Percentiles rank a stretch among this genome's conserved stretches.
Evolutionary conservation across 2,888 invertebrate species (phyloP).

Genomic region (Sisyra terminalis): DNA sequence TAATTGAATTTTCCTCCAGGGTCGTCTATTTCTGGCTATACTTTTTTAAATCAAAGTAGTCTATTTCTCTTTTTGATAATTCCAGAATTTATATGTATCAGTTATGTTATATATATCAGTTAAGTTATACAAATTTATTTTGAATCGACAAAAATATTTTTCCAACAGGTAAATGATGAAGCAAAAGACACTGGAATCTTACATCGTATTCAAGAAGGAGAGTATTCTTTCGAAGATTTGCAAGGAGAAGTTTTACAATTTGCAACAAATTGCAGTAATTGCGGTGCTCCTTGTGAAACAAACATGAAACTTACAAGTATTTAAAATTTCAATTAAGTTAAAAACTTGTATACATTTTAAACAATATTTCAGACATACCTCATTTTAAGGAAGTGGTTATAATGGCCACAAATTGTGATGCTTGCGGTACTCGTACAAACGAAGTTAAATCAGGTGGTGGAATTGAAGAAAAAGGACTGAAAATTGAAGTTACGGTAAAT

Average conservation of each 20-base stretch:
- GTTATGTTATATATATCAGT: too few relatives aligned
- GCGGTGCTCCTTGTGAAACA: slow-evolving; percentile 67
- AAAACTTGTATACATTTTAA: too few relatives aligned
- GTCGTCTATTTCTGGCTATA: too few relatives aligned
- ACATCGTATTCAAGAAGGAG: slow-evolving; percentile 37
- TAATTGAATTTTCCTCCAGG: too few relatives aligned
- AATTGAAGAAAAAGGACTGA: slow-evolving; percentile 63
- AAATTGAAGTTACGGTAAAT: slow-evolving; percentile 56
- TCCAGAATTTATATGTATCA: too few relatives aligned
- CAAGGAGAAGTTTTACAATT: slow-evolving; percentile 67
- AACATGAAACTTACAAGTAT: slow-evolving; percentile 86
- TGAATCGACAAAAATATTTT: not conserved
- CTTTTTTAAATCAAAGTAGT: too few relatives aligned
- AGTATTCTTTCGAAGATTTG: slow-evolving; percentile 46
- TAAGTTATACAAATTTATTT: not conserved
- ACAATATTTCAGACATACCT: slow-evolving; percentile 57
- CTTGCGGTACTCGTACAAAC: slow-evolving; percentile 81
- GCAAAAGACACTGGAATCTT: slow-evolving; percentile 23
- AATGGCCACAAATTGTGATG: slow-evolving; percentile 89
- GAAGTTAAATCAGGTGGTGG: slow-evolving; percentile 93
- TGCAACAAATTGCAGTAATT: slow-evolving; percentile 72
- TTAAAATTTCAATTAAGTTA: too few relatives aligned
- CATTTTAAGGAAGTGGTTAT: slow-evolving; percentile 96
- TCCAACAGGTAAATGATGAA: slow-evolving; percentile 11
- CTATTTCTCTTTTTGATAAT: too few relatives aligned